A percentile compares a stretch with the other conserved stretches of the same genome.
Evolutionary conservation across 2,888 invertebrate species (phyloP).

Genomic region (Nemotelus nigrinus): DNA sequence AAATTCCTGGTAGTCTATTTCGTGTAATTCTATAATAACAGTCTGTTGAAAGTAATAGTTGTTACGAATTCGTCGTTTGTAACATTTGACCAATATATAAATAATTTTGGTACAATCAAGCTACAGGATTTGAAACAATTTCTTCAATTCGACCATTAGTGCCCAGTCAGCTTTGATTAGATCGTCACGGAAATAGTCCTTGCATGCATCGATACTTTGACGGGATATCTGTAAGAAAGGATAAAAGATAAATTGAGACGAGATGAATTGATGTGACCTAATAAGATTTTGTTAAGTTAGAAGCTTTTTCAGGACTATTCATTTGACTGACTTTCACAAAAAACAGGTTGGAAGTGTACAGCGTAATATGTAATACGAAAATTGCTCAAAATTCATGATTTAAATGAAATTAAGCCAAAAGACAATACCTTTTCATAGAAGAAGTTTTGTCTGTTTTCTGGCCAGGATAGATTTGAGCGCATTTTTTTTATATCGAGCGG

Average conservation of each 20-base stretch:
- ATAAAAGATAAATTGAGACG: conserved; percentile 26
- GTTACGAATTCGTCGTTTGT: not conserved
- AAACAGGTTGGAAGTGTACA: too few species aligned
- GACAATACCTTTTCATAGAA: too few species aligned
- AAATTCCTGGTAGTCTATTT: too few species aligned
- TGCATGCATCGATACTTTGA: conserved; percentile 98
- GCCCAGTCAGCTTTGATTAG: conserved; percentile 97
- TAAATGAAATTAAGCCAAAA: too few species aligned
- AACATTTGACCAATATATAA: not conserved
- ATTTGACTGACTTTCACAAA: too few species aligned
- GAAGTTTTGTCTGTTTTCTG: too few species aligned
- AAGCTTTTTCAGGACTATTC: not conserved
- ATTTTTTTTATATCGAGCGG: too few species aligned
- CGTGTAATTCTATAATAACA: too few species aligned
- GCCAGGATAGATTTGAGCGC: too few species aligned
- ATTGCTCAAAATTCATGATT: too few species aligned
- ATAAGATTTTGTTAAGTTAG: not conserved
- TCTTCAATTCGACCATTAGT: conserved; percentile 97
- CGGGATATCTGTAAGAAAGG: conserved; percentile 82
- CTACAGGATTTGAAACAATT: conserved; percentile 94
- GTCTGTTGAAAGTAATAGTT: too few species aligned
- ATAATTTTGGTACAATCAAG: conserved; percentile 41
- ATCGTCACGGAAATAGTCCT: conserved; percentile 98
- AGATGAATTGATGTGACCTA: not conserved
- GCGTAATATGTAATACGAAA: too few species aligned